Evolutionary conservation across 2,113 vertebrate species (phyloP).

Genomic region (Mormyrus lacerda): DNA sequence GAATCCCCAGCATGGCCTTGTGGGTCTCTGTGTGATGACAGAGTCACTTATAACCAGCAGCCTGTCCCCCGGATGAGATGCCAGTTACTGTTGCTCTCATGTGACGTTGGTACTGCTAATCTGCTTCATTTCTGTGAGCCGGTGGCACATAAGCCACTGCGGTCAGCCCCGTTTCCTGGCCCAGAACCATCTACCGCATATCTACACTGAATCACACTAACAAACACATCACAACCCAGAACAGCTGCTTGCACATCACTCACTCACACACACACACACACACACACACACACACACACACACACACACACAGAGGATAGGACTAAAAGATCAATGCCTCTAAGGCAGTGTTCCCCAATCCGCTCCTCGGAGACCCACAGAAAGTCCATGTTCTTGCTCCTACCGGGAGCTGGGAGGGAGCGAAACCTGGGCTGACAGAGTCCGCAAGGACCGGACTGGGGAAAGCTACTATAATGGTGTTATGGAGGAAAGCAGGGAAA

Average conservation of each 20-base stretch:
- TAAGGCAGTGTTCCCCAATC: background rate
- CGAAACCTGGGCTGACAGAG: background rate
- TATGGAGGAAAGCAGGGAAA: conserved; percentile 31
- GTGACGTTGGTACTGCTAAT: background rate
- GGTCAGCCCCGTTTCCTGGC: background rate
- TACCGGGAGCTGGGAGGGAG: background rate
- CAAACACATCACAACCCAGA: conserved; percentile 16
- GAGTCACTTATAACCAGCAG: background rate
- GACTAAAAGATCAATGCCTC: conserved; percentile 7
- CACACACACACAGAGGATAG: background rate
- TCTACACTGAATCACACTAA: background rate
- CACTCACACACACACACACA: background rate
- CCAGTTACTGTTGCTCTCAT: background rate
- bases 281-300: background rate
- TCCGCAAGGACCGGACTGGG: background rate
- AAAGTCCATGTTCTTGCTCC: background rate
- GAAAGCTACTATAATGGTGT: background rate
- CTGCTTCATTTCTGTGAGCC: background rate
- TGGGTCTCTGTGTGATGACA: background rate
- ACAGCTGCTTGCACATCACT: background rate
- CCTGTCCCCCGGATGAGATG: background rate
- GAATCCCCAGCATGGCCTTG: background rate
- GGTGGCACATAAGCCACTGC: background rate
- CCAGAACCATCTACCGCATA: background rate
- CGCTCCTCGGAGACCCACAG: background rate